Conservation (phyloP, 2,113 vertebrate genomes). For the Cathartes aura region DNA sequence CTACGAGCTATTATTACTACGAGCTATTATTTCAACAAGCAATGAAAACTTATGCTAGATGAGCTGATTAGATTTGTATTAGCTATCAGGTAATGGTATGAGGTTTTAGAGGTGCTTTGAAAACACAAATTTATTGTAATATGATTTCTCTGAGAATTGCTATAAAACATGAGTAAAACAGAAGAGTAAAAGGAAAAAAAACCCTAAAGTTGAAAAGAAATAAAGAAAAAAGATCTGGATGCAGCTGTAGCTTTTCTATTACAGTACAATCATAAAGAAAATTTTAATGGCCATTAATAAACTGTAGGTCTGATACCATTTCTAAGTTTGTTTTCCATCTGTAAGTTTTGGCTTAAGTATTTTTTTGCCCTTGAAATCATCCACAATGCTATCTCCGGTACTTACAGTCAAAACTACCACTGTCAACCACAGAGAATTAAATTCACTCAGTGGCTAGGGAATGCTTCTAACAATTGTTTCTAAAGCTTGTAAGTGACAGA, state of each 20-base stretch:
- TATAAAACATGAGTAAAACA: not conserved
- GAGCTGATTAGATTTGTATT: not conserved
- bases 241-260: not conserved
- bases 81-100: not conserved
- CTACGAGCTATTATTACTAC: not conserved
- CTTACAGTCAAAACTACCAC: not conserved
- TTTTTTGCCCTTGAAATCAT: not conserved
- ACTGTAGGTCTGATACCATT: not conserved
- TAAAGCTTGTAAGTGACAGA: not conserved
- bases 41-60: not conserved
- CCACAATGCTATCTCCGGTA: not conserved
- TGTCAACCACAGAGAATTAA: not conserved
- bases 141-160: not conserved
- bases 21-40: not conserved
- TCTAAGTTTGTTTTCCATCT: not conserved
- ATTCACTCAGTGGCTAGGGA: not conserved
- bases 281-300: not conserved
- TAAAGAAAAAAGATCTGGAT: not conserved
- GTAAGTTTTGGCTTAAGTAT: not conserved
- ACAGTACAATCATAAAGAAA: not conserved
- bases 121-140: not conserved
- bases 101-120: not conserved
- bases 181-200: not conserved
- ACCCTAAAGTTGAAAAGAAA: not conserved
- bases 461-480: not conserved